Evolutionary conservation across 30 jellyfish, hydroid and myxozoan genomes (phyloP).

Genomic region (Phacellophora camtschatica): DNA sequence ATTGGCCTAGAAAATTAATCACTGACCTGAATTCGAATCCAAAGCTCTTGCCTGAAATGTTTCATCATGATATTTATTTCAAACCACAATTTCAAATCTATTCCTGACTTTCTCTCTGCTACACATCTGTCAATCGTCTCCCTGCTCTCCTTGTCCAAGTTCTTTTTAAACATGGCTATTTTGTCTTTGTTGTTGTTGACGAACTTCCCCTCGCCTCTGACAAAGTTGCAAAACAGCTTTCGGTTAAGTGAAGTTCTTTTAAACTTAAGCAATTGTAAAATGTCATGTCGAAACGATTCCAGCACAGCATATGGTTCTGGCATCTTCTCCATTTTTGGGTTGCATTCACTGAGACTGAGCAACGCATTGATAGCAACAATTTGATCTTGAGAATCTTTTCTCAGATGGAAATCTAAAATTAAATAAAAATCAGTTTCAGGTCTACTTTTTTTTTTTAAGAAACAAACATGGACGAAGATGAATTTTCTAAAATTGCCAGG

Average conservation of each 20-base stretch:
- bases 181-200: neutral
- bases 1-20: no score
- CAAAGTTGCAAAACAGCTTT: neutral
- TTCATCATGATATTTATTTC: constrained; percentile 11
- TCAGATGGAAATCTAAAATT: no score
- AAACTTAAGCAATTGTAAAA: neutral
- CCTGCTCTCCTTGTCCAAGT: neutral
- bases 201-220: neutral
- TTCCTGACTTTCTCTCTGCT: neutral
- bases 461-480: no score
- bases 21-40: constrained; percentile 58
- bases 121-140: neutral
- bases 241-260: neutral
- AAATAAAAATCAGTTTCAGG: no score
- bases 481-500: no score
- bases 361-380: constrained; percentile 18
- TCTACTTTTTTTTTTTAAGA: no score
- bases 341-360: constrained; percentile 5
- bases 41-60: constrained; percentile 48
- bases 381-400: constrained; percentile 36
- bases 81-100: neutral
- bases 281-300: neutral
- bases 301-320: neutral
- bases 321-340: neutral
- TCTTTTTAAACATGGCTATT: neutral